Conservation (phyloP, 1,140 invertebrate species). For the Tetranychus cinnabarinus region DNA sequence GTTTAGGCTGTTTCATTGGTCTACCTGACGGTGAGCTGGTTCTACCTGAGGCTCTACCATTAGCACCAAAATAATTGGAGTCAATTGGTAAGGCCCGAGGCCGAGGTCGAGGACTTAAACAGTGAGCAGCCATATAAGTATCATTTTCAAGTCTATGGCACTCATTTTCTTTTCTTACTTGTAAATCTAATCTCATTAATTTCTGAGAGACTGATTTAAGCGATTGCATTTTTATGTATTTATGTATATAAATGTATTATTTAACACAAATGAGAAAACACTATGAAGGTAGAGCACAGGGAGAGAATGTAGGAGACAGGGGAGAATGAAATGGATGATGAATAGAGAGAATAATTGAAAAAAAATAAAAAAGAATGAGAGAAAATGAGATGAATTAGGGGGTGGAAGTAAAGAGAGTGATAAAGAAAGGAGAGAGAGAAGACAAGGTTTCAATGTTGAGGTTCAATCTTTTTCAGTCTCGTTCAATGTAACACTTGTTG, state of each 20-base stretch:
- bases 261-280: neutral
- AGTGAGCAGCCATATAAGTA: conserved; percentile 1
- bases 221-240: neutral
- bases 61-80: conserved; percentile 6
- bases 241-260: neutral
- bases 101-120: conserved; percentile 9
- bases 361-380: too few relatives aligned
- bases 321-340: too few relatives aligned
- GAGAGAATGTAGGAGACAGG: too few relatives aligned
- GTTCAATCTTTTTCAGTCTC: too few relatives aligned
- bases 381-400: too few relatives aligned
- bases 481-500: too few relatives aligned
- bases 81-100: conserved; percentile 3
- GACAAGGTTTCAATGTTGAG: too few relatives aligned
- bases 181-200: neutral
- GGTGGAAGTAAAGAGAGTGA: too few relatives aligned
- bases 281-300: too few relatives aligned
- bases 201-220: neutral
- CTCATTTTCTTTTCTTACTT: neutral
- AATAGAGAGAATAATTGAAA: too few relatives aligned
- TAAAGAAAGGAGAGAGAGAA: too few relatives aligned
- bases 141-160: neutral
- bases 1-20: neutral
- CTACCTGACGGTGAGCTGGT: neutral
- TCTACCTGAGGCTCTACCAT: conserved; percentile 7